Evolutionary conservation across 2,113 vertebrate species (phyloP).

Genomic region (Marcusenius ussheri): DNA sequence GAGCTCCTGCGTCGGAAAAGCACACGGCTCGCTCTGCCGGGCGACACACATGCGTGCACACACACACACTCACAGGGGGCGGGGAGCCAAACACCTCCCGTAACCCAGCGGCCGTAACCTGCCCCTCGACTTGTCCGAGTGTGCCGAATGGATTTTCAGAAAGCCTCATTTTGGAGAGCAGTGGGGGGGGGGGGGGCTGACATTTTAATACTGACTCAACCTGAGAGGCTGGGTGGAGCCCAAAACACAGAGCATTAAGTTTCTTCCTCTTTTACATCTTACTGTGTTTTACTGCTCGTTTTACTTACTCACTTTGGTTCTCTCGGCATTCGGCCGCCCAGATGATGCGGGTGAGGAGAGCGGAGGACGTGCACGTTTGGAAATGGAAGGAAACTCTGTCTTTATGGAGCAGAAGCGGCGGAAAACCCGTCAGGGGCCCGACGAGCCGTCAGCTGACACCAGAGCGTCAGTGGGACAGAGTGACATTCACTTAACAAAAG

Average conservation of each 20-base stretch:
- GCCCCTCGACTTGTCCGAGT: not conserved
- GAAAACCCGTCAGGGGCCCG: not conserved
- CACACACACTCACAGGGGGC: conserved; percentile 21
- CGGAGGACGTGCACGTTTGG: not conserved
- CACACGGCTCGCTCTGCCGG: not conserved
- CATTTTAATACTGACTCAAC: not conserved
- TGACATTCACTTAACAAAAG: not conserved
- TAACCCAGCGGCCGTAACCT: conserved; percentile 23
- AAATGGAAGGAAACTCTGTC: not conserved
- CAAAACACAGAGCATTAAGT: not conserved
- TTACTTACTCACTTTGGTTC: not conserved
- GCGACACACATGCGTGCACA: not conserved
- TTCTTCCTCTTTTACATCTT: not conserved
- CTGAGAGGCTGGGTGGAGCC: not conserved
- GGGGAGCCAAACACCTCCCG: conserved; percentile 39
- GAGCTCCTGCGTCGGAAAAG: not conserved
- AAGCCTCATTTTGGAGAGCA: not conserved
- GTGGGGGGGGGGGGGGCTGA: not conserved
- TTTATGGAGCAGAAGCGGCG: not conserved
- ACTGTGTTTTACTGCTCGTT: not conserved
- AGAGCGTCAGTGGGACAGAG: not conserved
- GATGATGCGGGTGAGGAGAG: not conserved
- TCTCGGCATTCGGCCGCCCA: not conserved
- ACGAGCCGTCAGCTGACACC: not conserved
- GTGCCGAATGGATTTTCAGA: not conserved